These are phyloP conservation scores for Hozukius guyotensis DNA, from an alignment of 2,797 vertebrate genomes.

Conservation along the genomic window DNA sequence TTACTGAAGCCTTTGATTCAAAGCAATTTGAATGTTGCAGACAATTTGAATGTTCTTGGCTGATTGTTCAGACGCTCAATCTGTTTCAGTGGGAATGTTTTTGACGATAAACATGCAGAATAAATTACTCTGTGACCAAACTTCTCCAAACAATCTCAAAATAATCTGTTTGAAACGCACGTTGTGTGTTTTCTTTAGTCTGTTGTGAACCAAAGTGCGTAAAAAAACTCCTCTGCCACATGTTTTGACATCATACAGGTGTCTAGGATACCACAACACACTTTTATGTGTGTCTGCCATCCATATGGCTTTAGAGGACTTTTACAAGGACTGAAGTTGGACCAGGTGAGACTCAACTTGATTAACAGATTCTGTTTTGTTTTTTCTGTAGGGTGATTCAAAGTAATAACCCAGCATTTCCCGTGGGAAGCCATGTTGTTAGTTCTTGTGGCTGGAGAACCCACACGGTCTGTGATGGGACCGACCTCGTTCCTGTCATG, in stretches of 20 bases:
- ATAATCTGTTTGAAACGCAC: not conserved
- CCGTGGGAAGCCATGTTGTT: slow-evolving; percentile 81
- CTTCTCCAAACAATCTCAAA: not conserved
- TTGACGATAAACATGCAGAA: slow-evolving; percentile 22
- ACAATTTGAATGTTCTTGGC: slow-evolving; percentile 35
- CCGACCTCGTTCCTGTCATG: slow-evolving; percentile 74
- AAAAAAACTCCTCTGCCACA: not conserved
- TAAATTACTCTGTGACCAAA: not conserved
- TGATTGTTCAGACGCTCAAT: not conserved
- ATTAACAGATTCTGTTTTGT: not conserved
- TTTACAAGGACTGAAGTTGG: not conserved
- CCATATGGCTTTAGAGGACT: not conserved
- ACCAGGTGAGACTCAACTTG: not conserved
- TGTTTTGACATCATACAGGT: not conserved
- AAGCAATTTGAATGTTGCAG: not conserved
- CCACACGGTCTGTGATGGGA: slow-evolving; percentile 85
- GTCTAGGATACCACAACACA: not conserved
- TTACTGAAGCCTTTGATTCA: slow-evolving; percentile 47
- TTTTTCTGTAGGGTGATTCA: slow-evolving; percentile 83
- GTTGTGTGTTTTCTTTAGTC: not conserved
- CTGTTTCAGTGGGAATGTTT: slow-evolving; percentile 7
- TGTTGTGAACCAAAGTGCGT: not conserved
- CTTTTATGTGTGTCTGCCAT: not conserved
- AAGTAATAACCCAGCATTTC: slow-evolving; percentile 87
- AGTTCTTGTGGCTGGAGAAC: slow-evolving; percentile 86